Evolutionary conservation across 2,113 vertebrate genomes (phyloP), one percentile per base, ranked within the genome.

Genomic region (Microcebus jonahi): DNA sequence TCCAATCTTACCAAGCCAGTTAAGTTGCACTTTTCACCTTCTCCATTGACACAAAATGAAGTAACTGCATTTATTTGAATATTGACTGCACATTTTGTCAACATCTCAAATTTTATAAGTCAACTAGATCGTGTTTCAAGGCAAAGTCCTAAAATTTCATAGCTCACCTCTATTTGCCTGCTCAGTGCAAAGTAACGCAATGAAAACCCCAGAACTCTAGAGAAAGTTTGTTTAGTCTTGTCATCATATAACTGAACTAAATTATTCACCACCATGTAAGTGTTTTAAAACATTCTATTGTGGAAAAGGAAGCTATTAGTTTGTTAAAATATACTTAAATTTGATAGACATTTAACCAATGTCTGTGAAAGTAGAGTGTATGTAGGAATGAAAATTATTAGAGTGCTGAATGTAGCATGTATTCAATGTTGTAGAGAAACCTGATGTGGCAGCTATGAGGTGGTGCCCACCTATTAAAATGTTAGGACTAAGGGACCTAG

Each of bases 81-180:
- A 98, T 99, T 99, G 99, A 98, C 98, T 98, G 97, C 99, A 98
- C 99, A 98, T 98, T 98, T 99, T 99, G 99, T 99, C 99, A 99
- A 98, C 98, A 96, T 98, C 98, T 98, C 96, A 23, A 95, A 98
- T 98, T 98, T 98, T 98, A 97, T 97, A 98, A 97, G 98, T 98
- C 98, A 98, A 97, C 97, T 97, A 98, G 98, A 98, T 98, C 97
- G 18, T 97, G 98, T 98, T 99, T 98, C 98, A 98, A 98, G 97
- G 97, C 91, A 91, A 96, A 98, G 98, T 97, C 98, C 97, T 98
- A 98, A 98, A 98, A 98, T 96, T 98, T 98, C 98, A 98, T 97
- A 96, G 94, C 98, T 97, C 97, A 97, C 97, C 98, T 98, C 97
- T 97, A 97, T 98, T 98, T 98, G 97, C 98, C 98, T 71, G 0